A percentile compares a stretch with the other conserved stretches of the same genome.
Evolutionary conservation across 2,888 invertebrate species (phyloP).

Genomic region (Trachelus tabidus): DNA sequence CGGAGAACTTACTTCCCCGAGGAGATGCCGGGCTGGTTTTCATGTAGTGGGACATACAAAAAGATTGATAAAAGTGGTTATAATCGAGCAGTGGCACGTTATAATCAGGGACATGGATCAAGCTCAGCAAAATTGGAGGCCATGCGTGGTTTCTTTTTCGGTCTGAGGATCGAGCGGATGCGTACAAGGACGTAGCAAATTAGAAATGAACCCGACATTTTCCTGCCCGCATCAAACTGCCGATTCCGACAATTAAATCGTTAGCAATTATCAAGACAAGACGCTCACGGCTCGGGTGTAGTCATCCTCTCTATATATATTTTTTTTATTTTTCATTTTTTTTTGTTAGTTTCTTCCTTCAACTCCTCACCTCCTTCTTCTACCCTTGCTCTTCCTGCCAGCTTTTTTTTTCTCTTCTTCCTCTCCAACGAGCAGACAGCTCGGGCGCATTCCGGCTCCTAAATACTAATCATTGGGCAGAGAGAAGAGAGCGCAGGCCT

Average conservation of each 20-base stretch:
- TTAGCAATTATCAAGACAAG: conserved; percentile 36
- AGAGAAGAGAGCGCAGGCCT: conserved; percentile 26
- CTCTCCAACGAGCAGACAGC: conserved; percentile 22
- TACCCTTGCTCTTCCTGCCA: not conserved
- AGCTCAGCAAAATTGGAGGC: conserved; percentile 6
- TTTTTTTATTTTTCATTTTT: conserved; percentile 2
- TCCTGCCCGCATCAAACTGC: conserved; percentile 14
- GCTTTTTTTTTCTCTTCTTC: conserved; percentile 13
- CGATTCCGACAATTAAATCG: conserved; percentile 43
- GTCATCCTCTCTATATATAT: conserved; percentile 15
- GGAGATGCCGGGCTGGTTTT: not conserved
- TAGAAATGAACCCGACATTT: conserved; percentile 28
- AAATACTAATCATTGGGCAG: conserved; percentile 48
- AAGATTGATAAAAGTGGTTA: not conserved
- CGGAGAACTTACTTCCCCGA: not conserved
- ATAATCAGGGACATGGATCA: conserved; percentile 5
- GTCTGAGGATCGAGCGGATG: conserved; percentile 1
- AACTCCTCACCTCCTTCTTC: not conserved
- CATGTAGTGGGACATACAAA: not conserved
- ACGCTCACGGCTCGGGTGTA: conserved; percentile 22
- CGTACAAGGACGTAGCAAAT: conserved; percentile 22
- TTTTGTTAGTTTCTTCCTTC: conserved; percentile 10
- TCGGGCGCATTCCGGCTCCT: conserved; percentile 34
- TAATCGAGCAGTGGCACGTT: conserved; percentile 8
- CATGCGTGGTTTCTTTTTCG: not conserved